These are phyloP conservation scores for Morelia viridis DNA, from an alignment of 2,797 vertebrate species.

Conservation along the genomic window DNA sequence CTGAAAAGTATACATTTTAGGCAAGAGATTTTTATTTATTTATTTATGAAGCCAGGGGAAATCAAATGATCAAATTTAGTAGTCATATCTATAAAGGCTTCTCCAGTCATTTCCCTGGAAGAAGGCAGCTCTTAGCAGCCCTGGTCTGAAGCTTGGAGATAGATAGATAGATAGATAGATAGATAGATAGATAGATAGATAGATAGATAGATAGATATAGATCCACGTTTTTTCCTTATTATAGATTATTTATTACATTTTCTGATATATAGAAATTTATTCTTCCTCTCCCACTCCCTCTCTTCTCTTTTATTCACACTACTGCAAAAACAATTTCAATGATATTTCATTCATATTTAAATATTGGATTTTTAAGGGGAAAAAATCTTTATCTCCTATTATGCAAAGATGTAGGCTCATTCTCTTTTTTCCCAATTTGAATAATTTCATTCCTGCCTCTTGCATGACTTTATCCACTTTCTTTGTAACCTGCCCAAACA, in stretches of 20 bases:
- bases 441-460: not conserved
- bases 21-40: not conserved
- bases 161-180: too few relatives aligned
- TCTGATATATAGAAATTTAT: not conserved
- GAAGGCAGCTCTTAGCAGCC: not conserved
- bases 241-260: not conserved
- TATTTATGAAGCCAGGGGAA: not conserved
- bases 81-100: not conserved
- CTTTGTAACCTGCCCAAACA: not conserved
- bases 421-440: not conserved
- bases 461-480: not conserved
- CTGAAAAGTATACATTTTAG: not conserved
- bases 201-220: too few relatives aligned
- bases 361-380: not conserved
- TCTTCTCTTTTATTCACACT: not conserved
- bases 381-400: not conserved
- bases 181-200: too few relatives aligned
- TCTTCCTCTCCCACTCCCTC: not conserved
- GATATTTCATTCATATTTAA: not conserved
- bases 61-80: not conserved
- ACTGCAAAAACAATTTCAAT: not conserved
- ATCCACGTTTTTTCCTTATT: not conserved
- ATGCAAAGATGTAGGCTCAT: not conserved
- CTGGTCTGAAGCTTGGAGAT: not conserved
- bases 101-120: not conserved